Evolutionary conservation across 1,140 invertebrate species (phyloP), one percentile per base, ranked within the genome.

Genomic region (Venturia canescens): DNA sequence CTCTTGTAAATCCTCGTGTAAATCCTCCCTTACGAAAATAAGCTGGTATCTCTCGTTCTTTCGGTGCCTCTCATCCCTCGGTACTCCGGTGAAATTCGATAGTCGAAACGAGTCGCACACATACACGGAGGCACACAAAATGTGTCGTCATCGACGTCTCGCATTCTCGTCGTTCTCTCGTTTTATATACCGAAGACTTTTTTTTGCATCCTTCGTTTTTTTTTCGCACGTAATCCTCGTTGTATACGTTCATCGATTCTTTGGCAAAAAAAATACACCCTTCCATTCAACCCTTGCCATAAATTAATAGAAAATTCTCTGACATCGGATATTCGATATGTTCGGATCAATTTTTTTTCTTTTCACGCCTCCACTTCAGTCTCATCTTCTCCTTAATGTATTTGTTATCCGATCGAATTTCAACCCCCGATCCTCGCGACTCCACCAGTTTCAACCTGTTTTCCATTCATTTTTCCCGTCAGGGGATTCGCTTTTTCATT

Each of bases 1-100:
- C 71, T 82, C 66, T 66, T 74, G 83, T 84, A 84, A 84, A 87
- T 87, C 80, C 83, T 82, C 84, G 53, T 84, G 84, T 86, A 86
- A 86, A 86, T 86, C 86, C 84, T 66, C 80, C 70, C 72, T 86
- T 84, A 53, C 70, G 80, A 71, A 71, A 81, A 86, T 85, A 85
- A 86, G 74, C 76, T 60, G 80, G 83, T 79, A 79, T 82, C 84
- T 74, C 71, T 66, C 23, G 23, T 53, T 53, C 27, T 76, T 26
- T 53, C 50, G 18, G n/a, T 53, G 11, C 48, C 27, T 53, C 29
- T 63, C n/a, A n/a, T 78, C 60, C 67, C n/a, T 44, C 34, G 2
- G 27, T 18, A 44, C 18, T 44, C 44, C 34, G 53, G 21, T 57
- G 53, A 83, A 86, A 86, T 86, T 84, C 83, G 63, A 85, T 85